phyloP scores from a whole-genome alignment of 2,113 vertebrate species.

The Dromiciops gliroides region DNA sequence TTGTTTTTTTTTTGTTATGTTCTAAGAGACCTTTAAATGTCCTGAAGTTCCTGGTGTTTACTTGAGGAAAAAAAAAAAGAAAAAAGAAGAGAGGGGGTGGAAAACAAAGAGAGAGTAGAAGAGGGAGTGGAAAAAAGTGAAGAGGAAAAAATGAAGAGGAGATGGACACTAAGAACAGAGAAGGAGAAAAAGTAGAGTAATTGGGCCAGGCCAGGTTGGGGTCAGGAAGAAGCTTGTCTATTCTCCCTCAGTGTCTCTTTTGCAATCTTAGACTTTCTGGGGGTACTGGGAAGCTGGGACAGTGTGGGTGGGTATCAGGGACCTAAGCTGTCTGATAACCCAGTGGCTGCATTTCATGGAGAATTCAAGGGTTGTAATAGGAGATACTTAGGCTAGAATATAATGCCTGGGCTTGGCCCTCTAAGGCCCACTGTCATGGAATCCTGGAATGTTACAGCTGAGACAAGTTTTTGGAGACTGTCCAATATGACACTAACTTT shows the following conservation, averaged over 20 bases:
- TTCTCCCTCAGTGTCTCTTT: not conserved
- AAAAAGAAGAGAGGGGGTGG: not conserved
- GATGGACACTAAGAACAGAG: not conserved
- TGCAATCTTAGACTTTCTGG: not conserved
- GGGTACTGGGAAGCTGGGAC: not conserved
- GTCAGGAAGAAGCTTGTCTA: not conserved
- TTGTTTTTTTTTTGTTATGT: too few relatives aligned
- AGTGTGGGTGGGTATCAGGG: not conserved
- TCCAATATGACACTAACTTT: not conserved
- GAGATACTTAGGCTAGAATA: not conserved
- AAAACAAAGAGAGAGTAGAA: not conserved
- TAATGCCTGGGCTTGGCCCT: not conserved
- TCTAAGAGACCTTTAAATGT: constrained; percentile 39
- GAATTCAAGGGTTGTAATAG: not conserved
- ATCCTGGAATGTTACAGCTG: not conserved
- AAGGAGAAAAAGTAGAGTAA: not conserved
- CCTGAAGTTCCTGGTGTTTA: constrained; percentile 53
- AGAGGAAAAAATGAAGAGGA: not conserved
- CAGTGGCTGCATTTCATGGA: not conserved
- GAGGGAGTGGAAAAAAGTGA: not conserved
- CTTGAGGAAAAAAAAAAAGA: not conserved
- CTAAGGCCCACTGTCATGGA: not conserved
- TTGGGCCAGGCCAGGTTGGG: not conserved
- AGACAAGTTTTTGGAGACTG: not conserved
- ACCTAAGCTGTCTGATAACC: not conserved